Conservation (phyloP, 2,797 vertebrate species). For the Danio choprae region DNA sequence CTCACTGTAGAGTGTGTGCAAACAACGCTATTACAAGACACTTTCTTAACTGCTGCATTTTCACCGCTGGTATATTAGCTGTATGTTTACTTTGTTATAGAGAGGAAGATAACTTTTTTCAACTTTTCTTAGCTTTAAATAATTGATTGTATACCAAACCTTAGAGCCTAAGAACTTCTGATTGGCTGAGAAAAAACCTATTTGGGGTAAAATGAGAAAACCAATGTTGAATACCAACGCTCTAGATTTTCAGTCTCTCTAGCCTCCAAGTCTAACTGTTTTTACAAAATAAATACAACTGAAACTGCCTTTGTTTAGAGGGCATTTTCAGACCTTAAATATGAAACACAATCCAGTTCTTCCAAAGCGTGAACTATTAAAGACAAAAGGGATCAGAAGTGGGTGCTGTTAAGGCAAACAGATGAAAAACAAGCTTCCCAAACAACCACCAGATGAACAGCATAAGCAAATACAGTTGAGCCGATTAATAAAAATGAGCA, state of each 20-base stretch:
- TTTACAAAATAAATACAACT: background rate
- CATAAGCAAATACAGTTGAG: background rate
- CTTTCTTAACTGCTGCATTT: no score
- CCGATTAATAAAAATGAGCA: background rate
- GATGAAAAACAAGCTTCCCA: conserved; percentile 11
- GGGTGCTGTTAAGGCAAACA: background rate
- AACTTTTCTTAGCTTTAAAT: no score
- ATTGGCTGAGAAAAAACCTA: background rate
- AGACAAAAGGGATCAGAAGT: background rate
- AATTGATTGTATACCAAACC: no score
- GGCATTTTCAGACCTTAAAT: background rate
- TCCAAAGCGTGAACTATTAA: background rate
- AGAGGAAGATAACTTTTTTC: no score
- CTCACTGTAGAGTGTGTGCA: no score
- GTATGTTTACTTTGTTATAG: no score
- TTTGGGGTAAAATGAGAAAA: background rate
- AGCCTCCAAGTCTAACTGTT: background rate
- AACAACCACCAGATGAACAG: conserved; percentile 8
- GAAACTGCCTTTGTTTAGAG: background rate
- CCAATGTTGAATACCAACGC: background rate
- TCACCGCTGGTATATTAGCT: no score
- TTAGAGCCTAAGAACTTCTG: background rate
- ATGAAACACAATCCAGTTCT: background rate
- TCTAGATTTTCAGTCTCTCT: background rate
- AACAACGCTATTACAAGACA: no score